Conservation (phyloP, 2,888 invertebrate genomes). For the Sthenelais limicola region DNA sequence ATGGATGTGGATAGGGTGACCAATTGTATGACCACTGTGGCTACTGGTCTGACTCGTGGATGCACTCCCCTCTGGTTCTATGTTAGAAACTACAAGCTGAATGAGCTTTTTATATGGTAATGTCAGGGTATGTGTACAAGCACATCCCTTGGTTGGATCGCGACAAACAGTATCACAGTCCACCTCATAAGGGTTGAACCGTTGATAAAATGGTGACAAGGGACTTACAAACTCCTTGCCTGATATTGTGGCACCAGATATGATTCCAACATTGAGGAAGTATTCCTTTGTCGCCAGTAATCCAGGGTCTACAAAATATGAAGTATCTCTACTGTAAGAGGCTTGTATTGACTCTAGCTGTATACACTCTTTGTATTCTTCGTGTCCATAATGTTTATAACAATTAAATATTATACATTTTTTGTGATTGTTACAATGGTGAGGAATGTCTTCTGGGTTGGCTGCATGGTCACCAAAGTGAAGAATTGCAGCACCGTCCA, state of each 20-base stretch:
- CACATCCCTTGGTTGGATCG: not conserved
- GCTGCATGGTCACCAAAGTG: no score
- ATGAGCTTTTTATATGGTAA: not conserved
- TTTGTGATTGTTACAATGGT: not conserved
- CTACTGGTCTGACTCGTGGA: no score
- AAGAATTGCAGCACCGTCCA: no score
- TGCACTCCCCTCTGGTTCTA: not conserved
- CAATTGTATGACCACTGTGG: not conserved
- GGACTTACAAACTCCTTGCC: not conserved
- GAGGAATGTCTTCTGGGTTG: no score
- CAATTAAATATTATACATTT: not conserved
- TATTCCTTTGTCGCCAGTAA: not conserved
- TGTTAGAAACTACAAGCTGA: not conserved
- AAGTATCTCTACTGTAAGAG: not conserved
- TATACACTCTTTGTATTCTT: not conserved
- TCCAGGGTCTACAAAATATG: not conserved
- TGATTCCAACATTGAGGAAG: not conserved
- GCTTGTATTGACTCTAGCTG: not conserved
- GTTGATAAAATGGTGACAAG: not conserved
- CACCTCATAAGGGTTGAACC: not conserved
- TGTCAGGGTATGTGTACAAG: not conserved
- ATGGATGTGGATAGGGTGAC: slow-evolving; percentile 63
- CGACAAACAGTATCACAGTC: not conserved
- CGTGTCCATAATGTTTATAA: not conserved
- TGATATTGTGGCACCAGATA: not conserved